Conservation (phyloP, 2,888 invertebrate species). For the Zaprionus bogoriensis region DNA sequence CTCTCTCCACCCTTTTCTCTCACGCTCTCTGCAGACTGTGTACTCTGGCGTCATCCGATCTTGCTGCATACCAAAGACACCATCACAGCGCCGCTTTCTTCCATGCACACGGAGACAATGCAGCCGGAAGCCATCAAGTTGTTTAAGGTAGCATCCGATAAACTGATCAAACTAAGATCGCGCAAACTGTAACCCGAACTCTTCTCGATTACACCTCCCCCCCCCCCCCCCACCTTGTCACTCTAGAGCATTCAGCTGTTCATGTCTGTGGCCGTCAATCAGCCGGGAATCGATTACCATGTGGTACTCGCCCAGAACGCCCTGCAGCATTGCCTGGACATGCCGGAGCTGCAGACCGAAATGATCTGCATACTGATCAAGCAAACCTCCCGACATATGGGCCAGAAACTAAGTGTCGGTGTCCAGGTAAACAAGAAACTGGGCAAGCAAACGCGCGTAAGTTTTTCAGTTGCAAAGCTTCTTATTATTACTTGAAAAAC, state of each 20-base stretch:
- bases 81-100: conserved; percentile 94
- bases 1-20: not conserved
- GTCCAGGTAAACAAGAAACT: conserved; percentile 92
- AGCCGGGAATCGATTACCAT: conserved; percentile 98
- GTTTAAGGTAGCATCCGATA: conserved; percentile 97
- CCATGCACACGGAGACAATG: conserved; percentile 93
- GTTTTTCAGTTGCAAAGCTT: conserved; percentile 83
- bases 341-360: conserved; percentile 95
- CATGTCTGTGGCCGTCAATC: conserved; percentile 97
- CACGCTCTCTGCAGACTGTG: conserved; percentile 86
- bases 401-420: conserved; percentile 91
- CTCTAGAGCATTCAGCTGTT: conserved; percentile 98
- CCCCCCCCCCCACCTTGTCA: conserved; percentile 46
- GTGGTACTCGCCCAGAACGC: conserved; percentile 98
- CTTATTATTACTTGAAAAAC: conserved; percentile 23
- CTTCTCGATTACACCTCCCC: not conserved
- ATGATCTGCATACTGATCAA: conserved; percentile 95
- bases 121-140: conserved; percentile 96
- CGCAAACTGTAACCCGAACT: not conserved
- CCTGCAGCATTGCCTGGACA: conserved; percentile 94
- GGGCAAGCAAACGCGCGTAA: conserved; percentile 86
- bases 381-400: conserved; percentile 94
- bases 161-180: too few species aligned
- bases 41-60: conserved; percentile 96
- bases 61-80: conserved; percentile 95